Percentiles rank a stretch among this genome's conserved stretches.
These are phyloP conservation scores for Lithobius niger DNA, from an alignment of 1,140 invertebrate genomes.

Conservation along the genomic window DNA sequence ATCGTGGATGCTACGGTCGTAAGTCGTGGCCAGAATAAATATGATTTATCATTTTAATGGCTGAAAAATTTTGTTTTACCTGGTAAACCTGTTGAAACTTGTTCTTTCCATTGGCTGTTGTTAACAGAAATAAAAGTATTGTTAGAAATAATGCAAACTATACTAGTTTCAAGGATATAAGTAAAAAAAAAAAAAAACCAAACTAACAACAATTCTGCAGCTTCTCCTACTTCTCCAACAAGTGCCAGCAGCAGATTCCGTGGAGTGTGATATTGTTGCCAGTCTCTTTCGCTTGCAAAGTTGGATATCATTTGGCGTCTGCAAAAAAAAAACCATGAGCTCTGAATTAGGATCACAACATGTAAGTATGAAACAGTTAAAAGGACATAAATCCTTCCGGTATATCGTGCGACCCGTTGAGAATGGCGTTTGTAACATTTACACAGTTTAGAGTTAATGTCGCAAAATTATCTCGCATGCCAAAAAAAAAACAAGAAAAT, in stretches of 20 bases:
- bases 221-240: conserved; percentile 38
- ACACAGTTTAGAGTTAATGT: too few relatives aligned
- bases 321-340: neutral
- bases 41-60: too few relatives aligned
- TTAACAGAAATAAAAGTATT: neutral
- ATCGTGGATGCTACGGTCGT: too few relatives aligned
- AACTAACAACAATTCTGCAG: conserved; percentile 33
- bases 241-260: conserved; percentile 36
- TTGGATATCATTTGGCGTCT: conserved; percentile 10
- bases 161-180: neutral
- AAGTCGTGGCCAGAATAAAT: too few relatives aligned
- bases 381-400: too few relatives aligned
- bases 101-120: conserved; percentile 34
- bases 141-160: neutral
- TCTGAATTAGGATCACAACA: neutral
- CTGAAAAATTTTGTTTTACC: too few relatives aligned
- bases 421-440: too few relatives aligned
- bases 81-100: conserved; percentile 30
- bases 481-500: too few relatives aligned
- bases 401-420: too few relatives aligned
- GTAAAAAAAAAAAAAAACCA: neutral
- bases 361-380: too few relatives aligned
- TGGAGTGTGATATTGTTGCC: conserved; percentile 36
- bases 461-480: too few relatives aligned
- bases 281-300: conserved; percentile 34